Base-by-base conservation (phyloP, 2,797 vertebrate genomes). In the Coregonus ussuriensis region DNA sequence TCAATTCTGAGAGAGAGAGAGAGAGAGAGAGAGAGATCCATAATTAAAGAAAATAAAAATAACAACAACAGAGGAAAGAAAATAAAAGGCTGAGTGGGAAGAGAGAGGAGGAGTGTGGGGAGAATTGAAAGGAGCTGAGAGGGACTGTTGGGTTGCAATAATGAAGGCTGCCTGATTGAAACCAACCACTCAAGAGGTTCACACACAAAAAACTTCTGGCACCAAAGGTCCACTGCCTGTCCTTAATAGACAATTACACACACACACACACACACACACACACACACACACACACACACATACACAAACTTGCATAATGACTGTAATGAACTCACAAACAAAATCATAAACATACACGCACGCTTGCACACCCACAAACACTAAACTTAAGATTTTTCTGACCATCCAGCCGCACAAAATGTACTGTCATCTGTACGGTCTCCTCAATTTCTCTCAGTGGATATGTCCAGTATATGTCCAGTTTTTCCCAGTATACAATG, bases 81-180 rank as follows among this genome's bases (percentile, higher is more conserved):
- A 47, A 47, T 2, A 72, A 18, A n/a, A 62, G 35, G n/a, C 74
- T 51, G 33, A 56, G 66, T 25, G 33, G 53, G 33, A 31, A n/a
- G 41, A 29, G 21, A 16, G 63, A 41, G 33, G 53, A 74, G 74
- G 72, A 16, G 15, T 51, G 56, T n/a, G 54, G 25, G 53, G 37
- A 74, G 67, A 52, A 21, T 13, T 18, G 70, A 52, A 3, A 16
- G 31, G 31, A 33, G 31, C 31, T n/a, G 41, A 47, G 66, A 73
- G 21, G 54, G n/a, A 65, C 63, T 70, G 37, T 25, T 29, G 72
- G 71, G 63, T 14, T 66, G 69, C 59, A 69, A 35, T 83, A 83
- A 76, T 81, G 79, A 74, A 74, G 74, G 31, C 75, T 52, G 68
- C 71, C 62, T 79, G 76, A 81, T 83, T 79, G 75, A 79, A 84